Evolutionary conservation across 2,888 invertebrate genomes (phyloP), one percentile per base, ranked within the genome.

Genomic region (Pogonocherus hispidulus): DNA sequence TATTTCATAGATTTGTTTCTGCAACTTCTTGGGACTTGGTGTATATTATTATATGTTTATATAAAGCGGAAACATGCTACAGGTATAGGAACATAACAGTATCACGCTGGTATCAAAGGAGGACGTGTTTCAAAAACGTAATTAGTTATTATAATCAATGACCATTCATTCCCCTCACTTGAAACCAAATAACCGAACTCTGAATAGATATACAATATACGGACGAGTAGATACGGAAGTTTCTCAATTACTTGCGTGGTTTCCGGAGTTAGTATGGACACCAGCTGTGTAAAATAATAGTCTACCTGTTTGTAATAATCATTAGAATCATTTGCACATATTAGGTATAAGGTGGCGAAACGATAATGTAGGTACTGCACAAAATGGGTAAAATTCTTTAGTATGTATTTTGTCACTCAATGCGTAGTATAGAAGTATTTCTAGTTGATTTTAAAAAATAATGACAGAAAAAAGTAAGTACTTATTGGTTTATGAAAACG

Each of bases 221-320:
- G n/a, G n/a, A n/a, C n/a, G n/a, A n/a, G n/a, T n/a, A n/a, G n/a
- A n/a, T 57, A 44, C 44, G 57, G 57, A 57, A 57, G 22, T 44
- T 57, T 46, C 46, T 57, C 57, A 57, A 44, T 57, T 11, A 57
- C 57, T 41, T 57, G 57, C 20, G 57, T 44, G 41, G 19, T 37
- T 44, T 57, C 44, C 57, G 57, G 57, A 57, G 8, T 5, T 37
- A 44, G 23, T 56, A 22, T 44, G 57, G 44, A 11, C 16, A 46
- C 41, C 57, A 57, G 57, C 44, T 57, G 57, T 5, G 32, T 44
- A 9, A 57, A 56, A 46, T 37, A 57, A 14, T 37, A 52, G 23
- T 23, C 44, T 44, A 57, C 57, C 57, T 57, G 57, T 44, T 41
- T 22, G 14, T 18, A 8, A 44, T 23, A 16, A 41, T 57, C 22